Conservation (phyloP, 2,113 vertebrate species). For the Castor canadensis region DNA sequence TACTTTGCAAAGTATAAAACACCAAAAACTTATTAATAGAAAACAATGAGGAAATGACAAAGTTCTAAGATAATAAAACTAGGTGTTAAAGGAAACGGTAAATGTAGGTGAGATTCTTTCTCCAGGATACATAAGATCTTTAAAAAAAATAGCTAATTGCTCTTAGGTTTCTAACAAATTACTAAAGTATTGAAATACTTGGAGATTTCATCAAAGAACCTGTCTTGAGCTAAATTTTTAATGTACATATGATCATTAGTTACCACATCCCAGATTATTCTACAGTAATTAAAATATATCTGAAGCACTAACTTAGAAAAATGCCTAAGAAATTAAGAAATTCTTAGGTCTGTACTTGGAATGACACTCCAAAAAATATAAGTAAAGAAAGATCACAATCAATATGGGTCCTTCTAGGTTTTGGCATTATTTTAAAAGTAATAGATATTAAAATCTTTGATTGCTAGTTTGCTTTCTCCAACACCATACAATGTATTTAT, state of each 20-base stretch:
- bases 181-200: background rate
- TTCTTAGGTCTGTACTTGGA: background rate
- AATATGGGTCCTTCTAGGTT: background rate
- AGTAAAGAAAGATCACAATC: background rate
- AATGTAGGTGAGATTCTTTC: background rate
- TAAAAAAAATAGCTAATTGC: background rate
- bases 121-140: background rate
- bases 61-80: background rate
- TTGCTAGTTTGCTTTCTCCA: background rate
- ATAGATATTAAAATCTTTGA: background rate
- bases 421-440: slow-evolving; percentile 13
- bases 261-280: background rate
- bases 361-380: slow-evolving; percentile 42
- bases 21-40: background rate
- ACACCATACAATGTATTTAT: no score
- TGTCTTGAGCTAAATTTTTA: background rate
- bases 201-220: background rate
- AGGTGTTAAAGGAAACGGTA: background rate
- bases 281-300: slow-evolving; percentile 21
- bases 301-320: background rate
- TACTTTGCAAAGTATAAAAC: slow-evolving; percentile 3
- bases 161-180: slow-evolving; percentile 12
- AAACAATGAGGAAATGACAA: background rate
- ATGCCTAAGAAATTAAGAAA: background rate
- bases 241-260: background rate